These are phyloP conservation scores for Platyrinchus mystaceus DNA, from an alignment of 2,797 vertebrate genomes.

Conservation along the genomic window DNA sequence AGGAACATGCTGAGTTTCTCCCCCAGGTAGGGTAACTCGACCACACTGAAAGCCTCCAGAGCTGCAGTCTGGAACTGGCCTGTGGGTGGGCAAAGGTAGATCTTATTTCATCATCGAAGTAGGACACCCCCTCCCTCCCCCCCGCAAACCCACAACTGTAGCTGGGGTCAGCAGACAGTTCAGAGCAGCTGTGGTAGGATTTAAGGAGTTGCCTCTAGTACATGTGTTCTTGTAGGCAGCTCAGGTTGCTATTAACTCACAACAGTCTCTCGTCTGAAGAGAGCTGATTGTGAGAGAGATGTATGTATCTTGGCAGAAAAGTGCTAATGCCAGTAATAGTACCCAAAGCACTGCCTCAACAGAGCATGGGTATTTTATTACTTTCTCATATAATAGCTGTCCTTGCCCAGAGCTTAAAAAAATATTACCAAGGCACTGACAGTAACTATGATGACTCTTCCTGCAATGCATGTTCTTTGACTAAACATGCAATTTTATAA, in stretches of 20 bases:
- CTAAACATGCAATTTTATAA: not conserved
- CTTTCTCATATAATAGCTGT: not conserved
- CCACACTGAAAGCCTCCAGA: conserved; percentile 79
- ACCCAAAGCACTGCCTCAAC: not conserved
- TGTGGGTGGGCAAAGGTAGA: conserved; percentile 46
- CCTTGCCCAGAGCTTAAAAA: not conserved
- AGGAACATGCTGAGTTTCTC: conserved; percentile 83
- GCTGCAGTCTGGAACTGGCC: conserved; percentile 83
- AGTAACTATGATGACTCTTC: not conserved
- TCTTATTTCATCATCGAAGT: not conserved
- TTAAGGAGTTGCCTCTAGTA: not conserved
- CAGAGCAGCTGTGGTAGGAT: not conserved
- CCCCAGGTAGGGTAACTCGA: conserved; percentile 85
- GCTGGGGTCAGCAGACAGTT: not conserved
- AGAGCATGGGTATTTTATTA: not conserved
- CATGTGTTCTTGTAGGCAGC: not conserved
- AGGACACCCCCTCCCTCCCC: no score
- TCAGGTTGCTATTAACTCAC: not conserved
- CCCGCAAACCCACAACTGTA: not conserved
- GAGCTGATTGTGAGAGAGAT: not conserved
- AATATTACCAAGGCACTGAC: rapidly evolving
- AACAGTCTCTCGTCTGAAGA: not conserved
- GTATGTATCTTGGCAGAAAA: not conserved
- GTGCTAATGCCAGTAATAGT: not conserved
- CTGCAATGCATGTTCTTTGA: not conserved